These are phyloP conservation scores for Troides aeacus DNA, from an alignment of 2,888 invertebrate genomes.

Conservation along the genomic window DNA sequence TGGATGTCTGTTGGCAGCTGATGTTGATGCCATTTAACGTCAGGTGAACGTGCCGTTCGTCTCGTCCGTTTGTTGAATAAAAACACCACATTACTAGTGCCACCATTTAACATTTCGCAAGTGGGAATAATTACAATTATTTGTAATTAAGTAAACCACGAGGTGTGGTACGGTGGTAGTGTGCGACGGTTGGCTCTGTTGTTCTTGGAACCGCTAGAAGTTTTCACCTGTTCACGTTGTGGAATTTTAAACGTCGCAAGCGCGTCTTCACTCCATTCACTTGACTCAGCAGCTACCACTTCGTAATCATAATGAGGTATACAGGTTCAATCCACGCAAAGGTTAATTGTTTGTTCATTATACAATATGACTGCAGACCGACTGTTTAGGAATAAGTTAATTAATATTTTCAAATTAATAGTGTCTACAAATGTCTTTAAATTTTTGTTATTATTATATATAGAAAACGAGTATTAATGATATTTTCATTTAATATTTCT, in stretches of 20 bases:
- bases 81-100: too few species aligned
- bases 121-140: neutral
- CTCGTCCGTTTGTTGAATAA: too few species aligned
- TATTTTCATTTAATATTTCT: too few species aligned
- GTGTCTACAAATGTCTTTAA: too few species aligned
- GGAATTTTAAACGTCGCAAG: slow-evolving; percentile 17
- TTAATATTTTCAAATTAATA: too few species aligned
- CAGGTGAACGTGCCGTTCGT: too few species aligned
- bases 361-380: neutral
- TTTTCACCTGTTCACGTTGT: slow-evolving; percentile 22
- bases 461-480: too few species aligned
- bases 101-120: neutral
- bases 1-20: too few species aligned
- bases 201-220: slow-evolving; percentile 25
- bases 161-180: neutral
- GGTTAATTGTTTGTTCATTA: neutral
- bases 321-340: neutral
- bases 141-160: slow-evolving; percentile 7
- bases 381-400: too few species aligned
- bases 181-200: slow-evolving; percentile 7
- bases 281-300: neutral
- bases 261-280: neutral
- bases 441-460: too few species aligned
- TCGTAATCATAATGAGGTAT: neutral
- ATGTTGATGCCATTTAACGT: too few species aligned